phyloP scores from a whole-genome alignment of 1,140 invertebrate species.

The Neoseiulus cucumeris region DNA sequence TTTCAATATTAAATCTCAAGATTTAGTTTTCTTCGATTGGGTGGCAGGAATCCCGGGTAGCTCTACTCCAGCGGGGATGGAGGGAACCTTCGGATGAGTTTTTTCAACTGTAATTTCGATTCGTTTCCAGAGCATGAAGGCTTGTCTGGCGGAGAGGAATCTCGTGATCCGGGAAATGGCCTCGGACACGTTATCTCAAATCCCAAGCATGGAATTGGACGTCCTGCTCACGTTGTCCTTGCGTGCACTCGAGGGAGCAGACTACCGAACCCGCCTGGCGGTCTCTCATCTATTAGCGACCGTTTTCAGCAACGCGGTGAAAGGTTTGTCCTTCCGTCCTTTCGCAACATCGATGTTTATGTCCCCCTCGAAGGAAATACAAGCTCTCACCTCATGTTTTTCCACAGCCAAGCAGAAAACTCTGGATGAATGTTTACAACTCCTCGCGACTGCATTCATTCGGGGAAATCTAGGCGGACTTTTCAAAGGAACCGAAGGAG shows the following conservation, averaged over 20 bases:
- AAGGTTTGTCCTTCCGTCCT: neutral
- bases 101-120: no score
- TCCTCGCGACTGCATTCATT: slow-evolving; percentile 84
- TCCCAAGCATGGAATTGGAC: slow-evolving; percentile 46
- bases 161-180: neutral
- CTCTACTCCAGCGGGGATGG: no score
- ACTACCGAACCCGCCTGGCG: slow-evolving; percentile 77
- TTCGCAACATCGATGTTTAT: no score
- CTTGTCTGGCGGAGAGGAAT: neutral
- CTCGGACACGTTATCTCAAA: slow-evolving; percentile 12
- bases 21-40: no score
- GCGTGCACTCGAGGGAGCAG: slow-evolving; percentile 73
- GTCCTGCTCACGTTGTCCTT: slow-evolving; percentile 69
- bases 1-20: no score
- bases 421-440: slow-evolving; percentile 69
- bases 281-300: slow-evolving; percentile 72
- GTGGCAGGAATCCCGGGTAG: no score
- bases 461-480: slow-evolving; percentile 48
- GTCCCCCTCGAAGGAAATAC: neutral
- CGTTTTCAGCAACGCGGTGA: slow-evolving; percentile 14
- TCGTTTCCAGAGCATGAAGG: slow-evolving; percentile 2
- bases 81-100: no score
- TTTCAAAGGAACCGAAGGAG: slow-evolving; percentile 42
- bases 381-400: neutral
- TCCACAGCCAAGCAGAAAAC: slow-evolving; percentile 20